A percentile compares a stretch with the other conserved stretches of the same genome.
phyloP scores from a whole-genome alignment of 2,888 invertebrate genomes.

The Zygaena filipendulae region DNA sequence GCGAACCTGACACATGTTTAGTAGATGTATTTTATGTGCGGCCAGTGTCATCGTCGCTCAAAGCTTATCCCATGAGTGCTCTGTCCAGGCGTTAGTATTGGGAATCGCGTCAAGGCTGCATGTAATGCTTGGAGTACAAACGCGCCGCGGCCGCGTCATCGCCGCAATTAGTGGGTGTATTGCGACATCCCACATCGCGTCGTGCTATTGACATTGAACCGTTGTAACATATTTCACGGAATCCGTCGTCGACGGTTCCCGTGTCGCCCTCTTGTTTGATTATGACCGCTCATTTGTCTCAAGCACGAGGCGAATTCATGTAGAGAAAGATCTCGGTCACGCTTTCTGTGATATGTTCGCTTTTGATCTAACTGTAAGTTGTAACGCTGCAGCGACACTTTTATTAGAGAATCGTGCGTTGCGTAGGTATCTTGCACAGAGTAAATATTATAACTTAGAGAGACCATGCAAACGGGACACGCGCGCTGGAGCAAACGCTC shows the following conservation, averaged over 20 bases:
- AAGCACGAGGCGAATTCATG: no score
- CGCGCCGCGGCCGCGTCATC: conserved; percentile 42
- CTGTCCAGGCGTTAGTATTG: conserved; percentile 24
- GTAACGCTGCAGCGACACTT: conserved; percentile 34
- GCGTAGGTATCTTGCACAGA: no score
- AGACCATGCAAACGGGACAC: no score
- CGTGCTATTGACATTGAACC: conserved; percentile 61
- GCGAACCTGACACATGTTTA: no score
- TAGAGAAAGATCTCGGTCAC: neutral
- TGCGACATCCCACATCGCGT: conserved; percentile 36
- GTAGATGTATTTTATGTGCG: no score
- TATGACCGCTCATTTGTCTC: conserved; percentile 16
- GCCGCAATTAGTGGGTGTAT: conserved; percentile 46
- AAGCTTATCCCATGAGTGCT: no score
- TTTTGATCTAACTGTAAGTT: conserved; percentile 13
- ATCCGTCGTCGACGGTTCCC: conserved; percentile 47
- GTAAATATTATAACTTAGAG: no score
- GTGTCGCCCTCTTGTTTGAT: conserved; percentile 30
- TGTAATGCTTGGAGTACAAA: conserved; percentile 49
- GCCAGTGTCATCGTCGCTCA: no score
- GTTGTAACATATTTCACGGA: conserved; percentile 59
- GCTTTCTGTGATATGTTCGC: neutral
- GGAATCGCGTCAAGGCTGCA: conserved; percentile 52
- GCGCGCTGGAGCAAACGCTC: no score
- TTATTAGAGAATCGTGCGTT: conserved; percentile 55